Evolutionary conservation across 1,140 invertebrate genomes (phyloP).

Genomic region (Bombyx mori): ASM3026992v2 NC_085131.1:2442001-2442500

Average conservation of each 20-base stretch:
- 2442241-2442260: conserved; percentile 41
- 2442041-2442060: too few relatives aligned
- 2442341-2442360: conserved; percentile 50
- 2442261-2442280: conserved; percentile 35
- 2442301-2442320: conserved; percentile 42
- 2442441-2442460: conserved; percentile 72
- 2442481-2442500: conserved; percentile 37
- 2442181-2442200: background rate
- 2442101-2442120: too few relatives aligned
- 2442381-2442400: conserved; percentile 50
- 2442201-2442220: background rate
- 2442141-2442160: too few relatives aligned
- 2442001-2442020: too few relatives aligned
- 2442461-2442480: conserved; percentile 27
- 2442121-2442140: too few relatives aligned
- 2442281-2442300: conserved; percentile 45
- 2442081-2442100: too few relatives aligned
- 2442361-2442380: conserved; percentile 44
- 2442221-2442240: too few relatives aligned
- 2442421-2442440: conserved; percentile 75
- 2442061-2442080: too few relatives aligned
- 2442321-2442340: conserved; percentile 40
- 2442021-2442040: too few relatives aligned
- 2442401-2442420: conserved; percentile 77
- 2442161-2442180: too few relatives aligned